Evolutionary conservation across 2,113 vertebrate genomes (phyloP).

Genomic region (Pteropus alecto): DNA sequence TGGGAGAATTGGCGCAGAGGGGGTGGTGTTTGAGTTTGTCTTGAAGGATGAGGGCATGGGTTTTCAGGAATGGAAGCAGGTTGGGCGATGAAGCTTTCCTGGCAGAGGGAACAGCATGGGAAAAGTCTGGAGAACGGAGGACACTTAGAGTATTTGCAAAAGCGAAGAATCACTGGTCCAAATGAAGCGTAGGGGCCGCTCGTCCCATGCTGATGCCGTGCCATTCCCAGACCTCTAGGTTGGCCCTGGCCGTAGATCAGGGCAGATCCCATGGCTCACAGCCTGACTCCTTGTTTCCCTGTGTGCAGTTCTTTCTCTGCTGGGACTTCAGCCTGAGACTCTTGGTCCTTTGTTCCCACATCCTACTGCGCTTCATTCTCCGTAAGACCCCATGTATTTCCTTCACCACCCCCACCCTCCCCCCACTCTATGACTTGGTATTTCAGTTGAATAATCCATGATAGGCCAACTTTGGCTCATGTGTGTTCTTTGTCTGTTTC

Average conservation of each 20-base stretch:
- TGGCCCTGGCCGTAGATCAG: neutral
- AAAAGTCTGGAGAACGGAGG: neutral
- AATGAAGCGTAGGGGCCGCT: fast-evolving
- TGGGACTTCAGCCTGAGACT: neutral
- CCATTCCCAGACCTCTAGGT: neutral
- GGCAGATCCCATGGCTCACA: fast-evolving
- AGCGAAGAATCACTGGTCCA: neutral
- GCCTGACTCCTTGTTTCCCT: neutral
- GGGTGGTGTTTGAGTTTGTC: neutral
- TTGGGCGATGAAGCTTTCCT: too few relatives aligned
- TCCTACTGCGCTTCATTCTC: neutral
- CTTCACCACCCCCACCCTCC: neutral
- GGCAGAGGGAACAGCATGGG: neutral
- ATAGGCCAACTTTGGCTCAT: constrained; percentile 29
- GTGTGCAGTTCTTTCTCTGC: neutral
- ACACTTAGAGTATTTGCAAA: neutral
- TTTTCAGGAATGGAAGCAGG: neutral
- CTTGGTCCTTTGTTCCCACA: neutral
- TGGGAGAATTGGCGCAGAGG: neutral
- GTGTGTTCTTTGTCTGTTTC: constrained; percentile 53
- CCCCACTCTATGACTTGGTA: neutral
- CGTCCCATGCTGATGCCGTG: too few relatives aligned
- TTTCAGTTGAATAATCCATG: neutral
- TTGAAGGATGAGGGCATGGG: neutral
- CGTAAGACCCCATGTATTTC: fast-evolving